Evolutionary conservation across 2,113 vertebrate species (phyloP), one percentile per base, ranked within the genome.

Genomic region (Gymnorhina tibicen): DNA sequence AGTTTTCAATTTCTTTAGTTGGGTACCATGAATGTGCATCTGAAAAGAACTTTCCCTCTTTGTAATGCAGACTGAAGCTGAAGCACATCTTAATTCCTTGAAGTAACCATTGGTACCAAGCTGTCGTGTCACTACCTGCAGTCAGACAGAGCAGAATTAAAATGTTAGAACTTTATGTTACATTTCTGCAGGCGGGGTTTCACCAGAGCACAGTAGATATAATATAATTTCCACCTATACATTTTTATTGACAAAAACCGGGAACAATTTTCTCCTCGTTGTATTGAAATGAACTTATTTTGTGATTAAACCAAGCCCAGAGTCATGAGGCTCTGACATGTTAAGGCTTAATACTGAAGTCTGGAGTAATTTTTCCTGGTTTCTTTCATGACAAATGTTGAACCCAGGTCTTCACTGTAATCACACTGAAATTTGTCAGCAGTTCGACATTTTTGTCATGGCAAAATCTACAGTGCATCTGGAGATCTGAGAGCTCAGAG

Each of bases 31-130:
- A 95, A 95, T 85, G n/a, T 95, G 44, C 78, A 67, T 96, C 76
- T 93, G 69, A 93, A 97, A 97, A 96, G 37, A 90, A 68, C 35
- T 47, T 88, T 85, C 87, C 70, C 77, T 93, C 81, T 84, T 92
- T 92, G 69, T 77, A 86, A 67, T 10, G 13, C 59, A 84, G 68
- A 9, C 93, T 95, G 92, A 83, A 91, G 67, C 82, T 27, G 84
- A 96, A 95, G 72, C 49, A 77, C 87, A 80, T 85, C 67, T 94
- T 94, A 85, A 85, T 79, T 85, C 44, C 64, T 95, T 93, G 95
- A 94, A 97, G 63, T 7, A 85, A 69, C 49, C 41, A 24, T 87
- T 80, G 77, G 69, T 91, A 95, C 62, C 95, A 67, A 41, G 44
- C 82, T 95, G 90, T 89, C 85, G 89, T 72, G 77, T 37, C 55